Percentiles rank a stretch among this genome's conserved stretches.
phyloP scores from a whole-genome alignment of 2,888 invertebrate species.

The Acleris sparsana region DNA sequence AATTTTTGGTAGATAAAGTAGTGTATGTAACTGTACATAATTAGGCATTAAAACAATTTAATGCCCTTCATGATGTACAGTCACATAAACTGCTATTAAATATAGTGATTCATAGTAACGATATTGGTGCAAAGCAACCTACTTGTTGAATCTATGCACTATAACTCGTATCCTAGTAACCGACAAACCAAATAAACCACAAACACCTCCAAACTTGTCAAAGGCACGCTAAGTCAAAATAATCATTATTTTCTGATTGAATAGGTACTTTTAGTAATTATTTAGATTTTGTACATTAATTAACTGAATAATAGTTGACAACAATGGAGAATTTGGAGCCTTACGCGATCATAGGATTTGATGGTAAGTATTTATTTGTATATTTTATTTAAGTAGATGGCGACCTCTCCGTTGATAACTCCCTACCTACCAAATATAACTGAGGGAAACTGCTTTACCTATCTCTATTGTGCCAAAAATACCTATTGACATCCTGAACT shows the following conservation, averaged over 20 bases:
- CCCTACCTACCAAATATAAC: too few relatives aligned
- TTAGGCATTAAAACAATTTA: too few relatives aligned
- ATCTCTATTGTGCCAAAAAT: too few relatives aligned
- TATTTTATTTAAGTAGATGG: too few relatives aligned
- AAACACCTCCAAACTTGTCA: conserved; percentile 19
- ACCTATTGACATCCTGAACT: too few relatives aligned
- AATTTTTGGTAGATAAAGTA: too few relatives aligned
- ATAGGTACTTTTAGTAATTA: conserved; percentile 5
- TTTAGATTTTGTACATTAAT: conserved; percentile 30
- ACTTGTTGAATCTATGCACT: conserved; percentile 14
- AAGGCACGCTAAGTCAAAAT: neutral
- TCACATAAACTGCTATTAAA: too few relatives aligned
- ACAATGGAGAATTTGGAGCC: conserved; percentile 85
- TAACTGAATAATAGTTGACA: conserved; percentile 24
- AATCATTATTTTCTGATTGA: conserved; percentile 9
- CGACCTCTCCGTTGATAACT: too few relatives aligned
- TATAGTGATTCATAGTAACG: neutral
- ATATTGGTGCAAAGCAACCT: conserved; percentile 11
- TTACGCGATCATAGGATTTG: conserved; percentile 90
- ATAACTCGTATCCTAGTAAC: too few relatives aligned
- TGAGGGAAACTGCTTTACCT: too few relatives aligned
- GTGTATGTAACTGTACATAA: too few relatives aligned
- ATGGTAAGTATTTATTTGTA: conserved; percentile 82
- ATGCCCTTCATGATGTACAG: too few relatives aligned
- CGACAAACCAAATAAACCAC: conserved; percentile 33